phyloP scores from a whole-genome alignment of 1,140 invertebrate species.

The Trichonephila clavata region DNA sequence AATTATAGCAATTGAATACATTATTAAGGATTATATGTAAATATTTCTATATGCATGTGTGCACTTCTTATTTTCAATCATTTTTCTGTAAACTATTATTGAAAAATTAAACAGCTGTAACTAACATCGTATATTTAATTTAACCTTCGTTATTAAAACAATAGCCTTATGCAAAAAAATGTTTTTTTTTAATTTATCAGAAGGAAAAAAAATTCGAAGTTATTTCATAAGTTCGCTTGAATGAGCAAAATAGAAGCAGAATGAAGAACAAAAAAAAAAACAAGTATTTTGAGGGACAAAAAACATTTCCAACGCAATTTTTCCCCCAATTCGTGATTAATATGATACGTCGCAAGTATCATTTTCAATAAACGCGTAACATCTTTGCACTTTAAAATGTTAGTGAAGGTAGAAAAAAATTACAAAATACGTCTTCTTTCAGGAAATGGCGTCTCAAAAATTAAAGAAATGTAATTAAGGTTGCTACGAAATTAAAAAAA shows the following conservation, averaged over 20 bases:
- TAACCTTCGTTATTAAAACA: too few species aligned
- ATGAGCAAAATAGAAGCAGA: background rate
- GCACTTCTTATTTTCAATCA: too few species aligned
- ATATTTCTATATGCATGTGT: too few species aligned
- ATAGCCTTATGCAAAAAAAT: background rate
- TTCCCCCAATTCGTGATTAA: background rate
- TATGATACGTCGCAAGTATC: background rate
- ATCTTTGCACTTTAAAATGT: background rate
- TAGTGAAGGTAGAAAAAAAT: background rate
- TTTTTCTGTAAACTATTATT: too few species aligned
- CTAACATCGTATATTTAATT: too few species aligned
- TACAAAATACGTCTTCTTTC: background rate
- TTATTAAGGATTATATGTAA: too few species aligned
- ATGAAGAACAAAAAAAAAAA: background rate
- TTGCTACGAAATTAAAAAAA: background rate
- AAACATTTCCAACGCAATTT: background rate
- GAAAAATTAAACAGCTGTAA: too few species aligned
- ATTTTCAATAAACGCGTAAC: background rate
- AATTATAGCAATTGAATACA: too few species aligned
- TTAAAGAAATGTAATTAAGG: conserved; percentile 51
- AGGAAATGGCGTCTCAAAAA: background rate
- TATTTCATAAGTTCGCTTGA: background rate
- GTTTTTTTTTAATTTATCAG: background rate
- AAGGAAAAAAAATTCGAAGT: background rate
- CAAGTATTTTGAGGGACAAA: too few species aligned